phyloP scores from a whole-genome alignment of 1,140 invertebrate genomes.

The Diuraphis noxia region DNA sequence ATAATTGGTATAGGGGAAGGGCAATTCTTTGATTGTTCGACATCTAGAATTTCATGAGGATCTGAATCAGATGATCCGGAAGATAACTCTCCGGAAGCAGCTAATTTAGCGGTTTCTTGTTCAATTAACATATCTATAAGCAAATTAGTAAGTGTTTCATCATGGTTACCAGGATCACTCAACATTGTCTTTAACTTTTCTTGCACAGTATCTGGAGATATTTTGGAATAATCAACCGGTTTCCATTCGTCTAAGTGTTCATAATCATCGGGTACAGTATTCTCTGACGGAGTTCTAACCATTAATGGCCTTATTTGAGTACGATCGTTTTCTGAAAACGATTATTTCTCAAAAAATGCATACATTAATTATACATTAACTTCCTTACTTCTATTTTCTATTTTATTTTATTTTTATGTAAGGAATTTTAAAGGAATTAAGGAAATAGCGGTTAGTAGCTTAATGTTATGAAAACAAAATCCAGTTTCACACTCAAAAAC shows the following conservation, averaged over 20 bases:
- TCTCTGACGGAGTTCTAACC: conserved; percentile 51
- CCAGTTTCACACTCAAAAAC: conserved; percentile 7
- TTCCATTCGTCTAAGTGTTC: conserved; percentile 50
- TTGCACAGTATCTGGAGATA: conserved; percentile 48
- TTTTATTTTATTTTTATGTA: conserved; percentile 11
- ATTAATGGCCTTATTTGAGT: conserved; percentile 33
- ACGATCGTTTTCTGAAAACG: conserved; percentile 43
- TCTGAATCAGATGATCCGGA: conserved; percentile 49
- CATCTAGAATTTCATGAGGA: conserved; percentile 18
- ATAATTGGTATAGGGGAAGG: conserved; percentile 31
- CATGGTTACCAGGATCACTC: conserved; percentile 48
- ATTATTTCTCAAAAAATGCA: conserved; percentile 17
- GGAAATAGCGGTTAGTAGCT: conserved; percentile 50
- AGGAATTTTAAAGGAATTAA: conserved; percentile 30
- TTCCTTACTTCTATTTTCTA: background rate
- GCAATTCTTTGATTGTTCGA: background rate
- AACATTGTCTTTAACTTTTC: conserved; percentile 49
- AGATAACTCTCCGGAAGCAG: conserved; percentile 50
- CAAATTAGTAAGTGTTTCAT: conserved; percentile 56
- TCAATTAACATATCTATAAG: conserved; percentile 57
- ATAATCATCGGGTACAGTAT: conserved; percentile 40
- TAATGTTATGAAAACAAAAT: conserved; percentile 33
- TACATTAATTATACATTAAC: conserved; percentile 1
- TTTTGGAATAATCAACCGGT: conserved; percentile 34
- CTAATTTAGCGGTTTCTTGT: conserved; percentile 56